Evolutionary conservation across 2,888 invertebrate genomes (phyloP), one percentile per base, ranked within the genome.

Genomic region (Heteropelma amictum): DNA sequence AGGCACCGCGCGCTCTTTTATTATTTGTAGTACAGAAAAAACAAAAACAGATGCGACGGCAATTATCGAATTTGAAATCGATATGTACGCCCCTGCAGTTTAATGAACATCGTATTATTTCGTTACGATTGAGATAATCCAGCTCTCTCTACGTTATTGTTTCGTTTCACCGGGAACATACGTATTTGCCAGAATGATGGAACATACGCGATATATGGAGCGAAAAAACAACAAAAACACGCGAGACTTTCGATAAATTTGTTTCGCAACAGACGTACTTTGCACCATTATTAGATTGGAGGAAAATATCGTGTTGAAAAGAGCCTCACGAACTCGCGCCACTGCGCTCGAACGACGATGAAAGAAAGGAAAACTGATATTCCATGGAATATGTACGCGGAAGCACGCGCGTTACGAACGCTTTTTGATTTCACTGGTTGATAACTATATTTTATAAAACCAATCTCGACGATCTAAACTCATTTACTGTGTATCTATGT

Each of bases 31-130:
- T 12, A 5, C 6, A 5, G 5, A n/a, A 38, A 10, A 30, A 28
- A 33, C 14, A 53, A 65, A 47, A 71, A 49, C 71, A 75, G 71
- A 75, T 71, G 71, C 60, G 61, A 67, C 65, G 58, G 47, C 17
- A 28, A 23, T 45, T 64, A 58, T 45, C 21, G 45, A 19, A 45
- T 45, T 45, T 21, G 10, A 4, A 45, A 8, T 3, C 19, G 45
- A 8, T 19, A 45, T n/a, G n/a, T n/a, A n/a, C n/a, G n/a, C n/a
- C n/a, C n/a, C n/a, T n/a, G n/a, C n/a, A n/a, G n/a, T n/a, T n/a
- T n/a, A n/a, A n/a, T n/a, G n/a, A 47, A 28, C 10, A n/a, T 26
- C 14, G 10, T 8, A 26, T 23, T 42, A 35, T 17, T 56, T 19
- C 1, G 5, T 53, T 51, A 38, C 21, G 6, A 26, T 10, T n/a